Percentiles rank a stretch among this genome's conserved stretches.
These are phyloP conservation scores for Nothoprocta perdicaria DNA, from an alignment of 2,113 vertebrate species.

Conservation along the genomic window DNA sequence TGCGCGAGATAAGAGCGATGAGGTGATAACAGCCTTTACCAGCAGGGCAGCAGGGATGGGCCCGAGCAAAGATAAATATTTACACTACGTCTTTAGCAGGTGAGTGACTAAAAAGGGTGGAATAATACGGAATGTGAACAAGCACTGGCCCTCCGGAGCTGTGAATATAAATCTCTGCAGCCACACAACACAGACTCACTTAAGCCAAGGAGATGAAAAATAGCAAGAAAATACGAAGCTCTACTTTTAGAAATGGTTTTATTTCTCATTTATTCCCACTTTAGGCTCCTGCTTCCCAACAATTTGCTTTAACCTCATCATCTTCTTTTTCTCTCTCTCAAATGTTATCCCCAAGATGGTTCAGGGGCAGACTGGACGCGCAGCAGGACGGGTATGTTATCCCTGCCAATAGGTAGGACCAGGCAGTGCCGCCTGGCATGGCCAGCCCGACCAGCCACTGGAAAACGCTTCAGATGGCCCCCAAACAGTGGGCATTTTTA, in stretches of 20 bases:
- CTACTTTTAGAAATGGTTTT: constrained; percentile 59
- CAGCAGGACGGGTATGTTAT: background rate
- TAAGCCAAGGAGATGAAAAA: constrained; percentile 68
- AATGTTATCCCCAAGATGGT: constrained; percentile 11
- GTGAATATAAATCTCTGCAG: constrained; percentile 62
- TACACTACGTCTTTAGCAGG: constrained; percentile 57
- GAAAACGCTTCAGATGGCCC: background rate
- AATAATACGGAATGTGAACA: constrained; percentile 52
- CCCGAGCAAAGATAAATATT: constrained; percentile 63
- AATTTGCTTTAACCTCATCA: constrained; percentile 54
- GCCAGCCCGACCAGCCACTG: background rate
- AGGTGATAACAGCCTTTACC: constrained; percentile 63
- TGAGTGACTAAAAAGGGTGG: constrained; percentile 52
- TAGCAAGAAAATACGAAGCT: constrained; percentile 60
- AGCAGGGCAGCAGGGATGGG: constrained; percentile 1
- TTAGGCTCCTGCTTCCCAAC: constrained; percentile 37
- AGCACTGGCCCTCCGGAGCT: constrained; percentile 37
- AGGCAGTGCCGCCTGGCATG: rapidly evolving
- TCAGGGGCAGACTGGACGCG: background rate
- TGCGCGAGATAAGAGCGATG: constrained; percentile 40
- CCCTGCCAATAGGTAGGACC: background rate
- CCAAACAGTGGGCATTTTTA: background rate
- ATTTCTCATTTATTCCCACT: constrained; percentile 66
- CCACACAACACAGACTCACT: constrained; percentile 20
- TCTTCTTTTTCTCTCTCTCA: constrained; percentile 5